These are phyloP conservation scores for Heliconius eleuchia DNA, from an alignment of 1,140 invertebrate genomes.

Conservation along the genomic window DNA sequence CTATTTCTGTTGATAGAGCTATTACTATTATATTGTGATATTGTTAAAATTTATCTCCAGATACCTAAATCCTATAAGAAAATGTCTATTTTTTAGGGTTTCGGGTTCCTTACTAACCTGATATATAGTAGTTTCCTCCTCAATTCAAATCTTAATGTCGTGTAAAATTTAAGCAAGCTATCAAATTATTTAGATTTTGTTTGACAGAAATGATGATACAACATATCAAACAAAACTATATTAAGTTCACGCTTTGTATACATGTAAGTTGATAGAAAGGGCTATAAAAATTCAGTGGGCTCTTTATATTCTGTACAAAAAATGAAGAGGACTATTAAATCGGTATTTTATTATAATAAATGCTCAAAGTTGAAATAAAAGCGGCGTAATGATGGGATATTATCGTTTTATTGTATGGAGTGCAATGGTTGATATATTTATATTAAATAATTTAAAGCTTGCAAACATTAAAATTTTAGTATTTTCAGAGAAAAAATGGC, in stretches of 20 bases:
- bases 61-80: neutral
- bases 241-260: constrained; percentile 1
- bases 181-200: too few relatives aligned
- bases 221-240: neutral
- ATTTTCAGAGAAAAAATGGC: too few relatives aligned
- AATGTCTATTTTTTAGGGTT: neutral
- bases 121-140: too few relatives aligned
- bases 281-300: constrained; percentile 28
- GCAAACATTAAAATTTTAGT: neutral
- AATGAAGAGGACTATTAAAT: constrained; percentile 27
- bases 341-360: constrained; percentile 36
- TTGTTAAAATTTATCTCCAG: neutral
- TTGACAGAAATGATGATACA: too few relatives aligned
- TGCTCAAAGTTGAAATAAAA: constrained; percentile 17
- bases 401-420: neutral
- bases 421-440: neutral
- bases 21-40: neutral
- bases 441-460: neutral
- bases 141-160: too few relatives aligned
- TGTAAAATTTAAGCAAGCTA: too few relatives aligned
- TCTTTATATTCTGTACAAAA: constrained; percentile 24
- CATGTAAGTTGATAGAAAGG: constrained; percentile 15
- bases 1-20: too few relatives aligned
- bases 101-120: too few relatives aligned
- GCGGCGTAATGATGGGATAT: neutral